These are phyloP conservation scores for Tetrax tetrax DNA, from an alignment of 2,113 vertebrate species.

Conservation along the genomic window DNA sequence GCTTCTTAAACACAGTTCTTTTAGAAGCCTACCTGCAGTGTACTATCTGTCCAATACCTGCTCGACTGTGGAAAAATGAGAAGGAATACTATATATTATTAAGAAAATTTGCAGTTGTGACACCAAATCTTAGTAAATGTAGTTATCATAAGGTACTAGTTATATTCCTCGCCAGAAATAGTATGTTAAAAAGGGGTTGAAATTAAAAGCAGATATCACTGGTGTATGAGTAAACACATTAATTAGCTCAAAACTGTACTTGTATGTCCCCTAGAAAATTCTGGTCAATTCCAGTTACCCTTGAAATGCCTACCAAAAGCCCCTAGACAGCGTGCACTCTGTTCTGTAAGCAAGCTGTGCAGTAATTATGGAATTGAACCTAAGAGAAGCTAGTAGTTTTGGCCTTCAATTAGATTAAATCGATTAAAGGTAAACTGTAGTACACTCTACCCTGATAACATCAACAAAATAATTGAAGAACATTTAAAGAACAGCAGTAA, in stretches of 20 bases:
- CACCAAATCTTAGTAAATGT: background rate
- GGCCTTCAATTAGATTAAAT: background rate
- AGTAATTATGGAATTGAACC: background rate
- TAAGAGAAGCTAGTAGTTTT: background rate
- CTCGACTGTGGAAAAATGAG: background rate
- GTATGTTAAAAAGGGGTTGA: background rate
- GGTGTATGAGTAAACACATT: background rate
- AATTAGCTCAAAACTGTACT: background rate
- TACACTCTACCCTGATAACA: background rate
- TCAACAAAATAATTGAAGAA: background rate
- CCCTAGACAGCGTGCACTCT: background rate
- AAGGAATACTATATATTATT: background rate
- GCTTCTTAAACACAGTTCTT: background rate
- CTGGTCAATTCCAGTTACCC: background rate
- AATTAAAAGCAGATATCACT: background rate
- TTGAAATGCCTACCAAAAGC: background rate
- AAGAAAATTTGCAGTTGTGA: background rate
- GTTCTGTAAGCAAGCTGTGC: background rate
- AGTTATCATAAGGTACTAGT: background rate
- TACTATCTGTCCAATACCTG: background rate
- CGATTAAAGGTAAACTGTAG: background rate
- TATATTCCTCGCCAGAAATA: background rate
- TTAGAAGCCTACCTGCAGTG: background rate
- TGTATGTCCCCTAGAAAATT: background rate
- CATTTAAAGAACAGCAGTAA: background rate